These are phyloP conservation scores for Muntiacus reevesi DNA, from an alignment of 2,113 vertebrate species.

Conservation along the genomic window DNA sequence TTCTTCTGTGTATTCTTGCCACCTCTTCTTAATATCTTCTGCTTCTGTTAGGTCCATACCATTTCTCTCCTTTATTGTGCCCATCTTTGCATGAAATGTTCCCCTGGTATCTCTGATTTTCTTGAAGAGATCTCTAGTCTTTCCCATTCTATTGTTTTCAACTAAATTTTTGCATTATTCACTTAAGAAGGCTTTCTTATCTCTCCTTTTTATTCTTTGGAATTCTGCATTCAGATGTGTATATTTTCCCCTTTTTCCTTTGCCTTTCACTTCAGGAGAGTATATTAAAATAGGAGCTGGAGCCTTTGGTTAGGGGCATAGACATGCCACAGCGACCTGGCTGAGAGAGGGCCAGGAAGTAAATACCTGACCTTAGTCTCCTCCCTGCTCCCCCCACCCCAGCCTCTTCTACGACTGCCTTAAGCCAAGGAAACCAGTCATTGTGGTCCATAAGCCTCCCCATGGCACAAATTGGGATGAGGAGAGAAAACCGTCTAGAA, in stretches of 20 bases:
- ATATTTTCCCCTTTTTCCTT: not conserved
- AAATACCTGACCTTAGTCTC: not conserved
- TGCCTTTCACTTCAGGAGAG: not conserved
- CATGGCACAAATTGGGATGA: not conserved
- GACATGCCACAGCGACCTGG: not conserved
- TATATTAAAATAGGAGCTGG: not conserved
- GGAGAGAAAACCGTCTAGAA: not conserved
- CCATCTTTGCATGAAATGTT: not conserved
- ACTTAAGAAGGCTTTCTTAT: not conserved
- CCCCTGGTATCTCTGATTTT: not conserved
- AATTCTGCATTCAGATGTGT: not conserved
- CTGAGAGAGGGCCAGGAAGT: not conserved
- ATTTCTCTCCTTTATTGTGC: not conserved
- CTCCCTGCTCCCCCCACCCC: not conserved
- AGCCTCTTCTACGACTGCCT: not conserved
- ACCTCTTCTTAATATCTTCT: not conserved
- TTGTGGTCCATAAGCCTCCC: not conserved
- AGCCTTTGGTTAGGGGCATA: not conserved
- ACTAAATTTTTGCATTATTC: not conserved
- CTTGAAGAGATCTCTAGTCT: not conserved
- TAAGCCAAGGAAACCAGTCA: not conserved
- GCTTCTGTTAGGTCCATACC: not conserved
- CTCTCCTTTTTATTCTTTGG: not conserved
- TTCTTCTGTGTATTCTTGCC: not conserved
- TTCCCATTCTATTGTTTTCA: not conserved